These are phyloP conservation scores for Corapipo altera DNA, from an alignment of 2,113 vertebrate genomes.

Conservation along the genomic window DNA sequence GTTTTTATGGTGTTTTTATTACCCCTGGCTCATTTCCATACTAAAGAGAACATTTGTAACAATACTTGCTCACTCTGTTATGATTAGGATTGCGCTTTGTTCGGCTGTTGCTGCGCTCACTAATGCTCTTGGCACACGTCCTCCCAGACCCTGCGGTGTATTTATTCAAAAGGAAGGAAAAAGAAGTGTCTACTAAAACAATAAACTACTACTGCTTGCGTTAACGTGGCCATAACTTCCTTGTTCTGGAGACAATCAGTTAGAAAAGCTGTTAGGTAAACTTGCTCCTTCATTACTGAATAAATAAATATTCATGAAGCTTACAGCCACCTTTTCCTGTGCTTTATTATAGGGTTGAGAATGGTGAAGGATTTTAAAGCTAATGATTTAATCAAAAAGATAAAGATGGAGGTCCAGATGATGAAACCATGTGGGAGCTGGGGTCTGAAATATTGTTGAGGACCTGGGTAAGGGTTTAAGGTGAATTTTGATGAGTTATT, in stretches of 20 bases:
- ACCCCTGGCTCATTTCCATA: slow-evolving; percentile 68
- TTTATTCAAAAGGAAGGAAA: slow-evolving; percentile 64
- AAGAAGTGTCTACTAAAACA: slow-evolving; percentile 66
- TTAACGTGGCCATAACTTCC: slow-evolving; percentile 41
- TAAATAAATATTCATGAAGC: slow-evolving; percentile 59
- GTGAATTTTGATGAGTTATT: not conserved
- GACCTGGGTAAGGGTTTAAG: not conserved
- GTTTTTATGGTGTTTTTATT: slow-evolving; percentile 70
- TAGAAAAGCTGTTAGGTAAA: slow-evolving; percentile 50
- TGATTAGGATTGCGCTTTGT: slow-evolving; percentile 37
- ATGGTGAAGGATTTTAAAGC: not conserved
- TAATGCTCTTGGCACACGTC: slow-evolving; percentile 57
- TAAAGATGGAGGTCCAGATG: not conserved
- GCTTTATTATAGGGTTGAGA: not conserved
- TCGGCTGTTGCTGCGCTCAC: not conserved
- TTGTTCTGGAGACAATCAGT: slow-evolving; percentile 17
- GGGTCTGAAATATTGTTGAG: not conserved
- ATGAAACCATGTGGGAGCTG: not conserved
- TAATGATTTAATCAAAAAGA: not conserved
- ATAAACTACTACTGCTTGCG: slow-evolving; percentile 47
- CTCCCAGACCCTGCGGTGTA: slow-evolving; percentile 32
- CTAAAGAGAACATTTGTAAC: slow-evolving; percentile 64
- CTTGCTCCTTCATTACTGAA: slow-evolving; percentile 21
- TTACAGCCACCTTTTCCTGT: not conserved
- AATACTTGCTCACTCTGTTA: slow-evolving; percentile 38